These are phyloP conservation scores for Philaenus spumarius DNA, from an alignment of 1,140 invertebrate genomes.

Conservation along the genomic window DNA sequence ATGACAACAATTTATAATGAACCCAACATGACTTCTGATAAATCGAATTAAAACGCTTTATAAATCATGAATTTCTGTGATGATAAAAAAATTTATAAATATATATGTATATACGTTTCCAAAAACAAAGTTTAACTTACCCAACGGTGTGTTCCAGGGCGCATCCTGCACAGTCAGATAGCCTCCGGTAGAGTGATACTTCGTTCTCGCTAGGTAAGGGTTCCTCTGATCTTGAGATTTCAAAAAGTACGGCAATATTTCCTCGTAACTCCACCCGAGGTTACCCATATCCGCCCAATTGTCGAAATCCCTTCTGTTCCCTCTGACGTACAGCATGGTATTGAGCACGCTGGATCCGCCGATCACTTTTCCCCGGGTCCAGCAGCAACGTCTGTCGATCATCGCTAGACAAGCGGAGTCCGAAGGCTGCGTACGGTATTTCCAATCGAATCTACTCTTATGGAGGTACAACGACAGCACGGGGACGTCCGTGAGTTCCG, in stretches of 20 bases:
- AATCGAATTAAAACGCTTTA: too few species aligned
- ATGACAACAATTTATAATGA: too few species aligned
- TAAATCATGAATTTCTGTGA: too few species aligned
- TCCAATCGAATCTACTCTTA: slow-evolving; percentile 85
- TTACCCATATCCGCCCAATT: slow-evolving; percentile 85
- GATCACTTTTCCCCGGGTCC: slow-evolving; percentile 70
- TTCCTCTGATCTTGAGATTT: slow-evolving; percentile 80
- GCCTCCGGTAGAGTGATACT: slow-evolving; percentile 66
- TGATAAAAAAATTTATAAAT: too few species aligned
- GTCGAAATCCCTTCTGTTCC: slow-evolving; percentile 84
- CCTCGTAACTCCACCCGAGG: slow-evolving; percentile 81
- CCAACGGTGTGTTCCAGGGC: slow-evolving; percentile 72
- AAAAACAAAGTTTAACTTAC: too few species aligned
- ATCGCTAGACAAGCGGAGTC: slow-evolving; percentile 77
- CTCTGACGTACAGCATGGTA: slow-evolving; percentile 88
- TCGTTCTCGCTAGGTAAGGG: slow-evolving; percentile 63
- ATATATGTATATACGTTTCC: too few species aligned
- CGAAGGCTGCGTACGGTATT: slow-evolving; percentile 82
- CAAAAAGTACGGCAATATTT: slow-evolving; percentile 80
- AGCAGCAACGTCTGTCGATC: slow-evolving; percentile 69
- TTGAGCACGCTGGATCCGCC: slow-evolving; percentile 76
- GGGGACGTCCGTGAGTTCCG: slow-evolving; percentile 74
- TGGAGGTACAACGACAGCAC: slow-evolving; percentile 78
- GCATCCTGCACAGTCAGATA: slow-evolving; percentile 73
- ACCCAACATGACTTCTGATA: too few species aligned